These are phyloP conservation scores for Matsumurasca onukii DNA, from an alignment of 1,140 invertebrate species.

Conservation along the genomic window DNA sequence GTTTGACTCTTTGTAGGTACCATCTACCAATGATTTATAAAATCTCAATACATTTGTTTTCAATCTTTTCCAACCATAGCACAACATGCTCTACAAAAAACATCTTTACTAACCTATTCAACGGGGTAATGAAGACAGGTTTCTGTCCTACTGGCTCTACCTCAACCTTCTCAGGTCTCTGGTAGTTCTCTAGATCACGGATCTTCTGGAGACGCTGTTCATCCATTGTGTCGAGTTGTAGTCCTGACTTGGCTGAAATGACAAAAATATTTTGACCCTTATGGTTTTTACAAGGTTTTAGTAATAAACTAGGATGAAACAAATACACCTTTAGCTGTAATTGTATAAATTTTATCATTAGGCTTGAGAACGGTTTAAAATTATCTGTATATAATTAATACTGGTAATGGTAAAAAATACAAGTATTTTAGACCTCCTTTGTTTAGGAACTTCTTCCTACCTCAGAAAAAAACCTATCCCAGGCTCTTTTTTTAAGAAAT, in stretches of 20 bases:
- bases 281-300: too few relatives aligned
- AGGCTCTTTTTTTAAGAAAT: too few relatives aligned
- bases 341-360: too few relatives aligned
- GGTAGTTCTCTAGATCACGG: slow-evolving; percentile 80
- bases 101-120: slow-evolving; percentile 57
- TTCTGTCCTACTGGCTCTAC: slow-evolving; percentile 75
- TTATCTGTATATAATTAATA: too few relatives aligned
- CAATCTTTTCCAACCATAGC: not conserved
- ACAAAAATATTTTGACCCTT: too few relatives aligned
- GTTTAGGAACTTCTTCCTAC: too few relatives aligned
- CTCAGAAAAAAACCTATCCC: too few relatives aligned
- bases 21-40: not conserved
- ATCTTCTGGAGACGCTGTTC: slow-evolving; percentile 87
- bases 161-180: slow-evolving; percentile 71
- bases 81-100: not conserved
- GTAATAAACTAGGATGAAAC: too few relatives aligned
- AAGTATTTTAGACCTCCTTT: too few relatives aligned
- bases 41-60: not conserved
- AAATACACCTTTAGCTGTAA: too few relatives aligned
- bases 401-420: too few relatives aligned
- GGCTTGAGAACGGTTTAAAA: too few relatives aligned
- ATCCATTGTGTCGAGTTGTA: slow-evolving; percentile 86
- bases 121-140: slow-evolving; percentile 82
- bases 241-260: slow-evolving; percentile 78
- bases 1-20: not conserved